A percentile compares a stretch with the other conserved stretches of the same genome.
Conservation (phyloP, 2,797 vertebrate genomes). For the Champsocephalus esox region DNA sequence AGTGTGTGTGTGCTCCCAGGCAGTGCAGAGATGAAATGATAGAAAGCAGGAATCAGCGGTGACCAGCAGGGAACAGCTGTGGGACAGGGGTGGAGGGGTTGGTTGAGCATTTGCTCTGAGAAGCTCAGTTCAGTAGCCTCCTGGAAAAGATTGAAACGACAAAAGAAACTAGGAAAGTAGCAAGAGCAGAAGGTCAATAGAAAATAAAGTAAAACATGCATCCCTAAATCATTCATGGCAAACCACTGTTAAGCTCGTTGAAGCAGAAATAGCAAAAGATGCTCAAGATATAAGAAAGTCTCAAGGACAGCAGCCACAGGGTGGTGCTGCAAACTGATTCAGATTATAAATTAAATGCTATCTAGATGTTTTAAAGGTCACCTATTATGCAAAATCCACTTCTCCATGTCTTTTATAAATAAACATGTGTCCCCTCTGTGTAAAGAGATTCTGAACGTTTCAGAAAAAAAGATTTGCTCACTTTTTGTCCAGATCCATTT, state of each 20-base stretch:
- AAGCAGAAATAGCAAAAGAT: constrained; percentile 28
- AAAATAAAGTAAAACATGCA: constrained; percentile 58
- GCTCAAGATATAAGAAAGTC: constrained; percentile 8
- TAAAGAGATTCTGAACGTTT: no score
- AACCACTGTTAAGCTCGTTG: constrained; percentile 45
- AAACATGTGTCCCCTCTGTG: no score
- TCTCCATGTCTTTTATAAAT: no score
- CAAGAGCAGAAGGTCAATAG: constrained; percentile 64
- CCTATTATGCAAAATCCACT: no score
- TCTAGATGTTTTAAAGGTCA: background rate
- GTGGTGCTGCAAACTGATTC: constrained; percentile 61
- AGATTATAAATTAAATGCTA: constrained; percentile 4
- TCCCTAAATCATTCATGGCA: constrained; percentile 44
- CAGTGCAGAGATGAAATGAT: constrained; percentile 92
- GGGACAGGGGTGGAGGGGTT: constrained; percentile 91
- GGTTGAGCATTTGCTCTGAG: constrained; percentile 73
- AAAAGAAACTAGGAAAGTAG: constrained; percentile 80
- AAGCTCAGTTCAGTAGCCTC: constrained; percentile 89
- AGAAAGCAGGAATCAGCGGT: constrained; percentile 93
- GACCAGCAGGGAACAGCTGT: constrained; percentile 89
- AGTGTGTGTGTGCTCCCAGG: constrained; percentile 64
- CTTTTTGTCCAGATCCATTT: no score
- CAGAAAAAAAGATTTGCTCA: no score
- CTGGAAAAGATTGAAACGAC: constrained; percentile 89
- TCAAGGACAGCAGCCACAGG: constrained; percentile 57